Conservation (phyloP, 92 coral and sea anemone species). For the Siderastrea siderea region DNA sequence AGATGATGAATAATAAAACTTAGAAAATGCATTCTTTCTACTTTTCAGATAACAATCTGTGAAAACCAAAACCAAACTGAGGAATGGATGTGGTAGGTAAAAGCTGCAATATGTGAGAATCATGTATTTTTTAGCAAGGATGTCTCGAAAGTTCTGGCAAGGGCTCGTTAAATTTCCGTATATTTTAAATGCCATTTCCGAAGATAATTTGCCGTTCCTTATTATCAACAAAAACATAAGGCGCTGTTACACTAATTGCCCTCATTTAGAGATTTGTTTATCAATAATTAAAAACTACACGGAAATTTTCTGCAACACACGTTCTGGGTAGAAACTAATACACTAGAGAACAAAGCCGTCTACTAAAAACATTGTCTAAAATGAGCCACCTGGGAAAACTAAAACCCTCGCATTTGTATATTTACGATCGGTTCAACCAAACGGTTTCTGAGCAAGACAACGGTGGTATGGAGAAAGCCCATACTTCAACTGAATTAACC, state of each 20-base stretch:
- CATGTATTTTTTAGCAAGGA: not conserved
- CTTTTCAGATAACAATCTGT: constrained; percentile 6
- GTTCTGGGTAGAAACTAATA: not conserved
- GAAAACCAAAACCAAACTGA: not conserved
- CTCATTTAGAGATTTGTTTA: not conserved
- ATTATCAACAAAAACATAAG: not conserved
- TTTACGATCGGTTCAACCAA: constrained; percentile 66
- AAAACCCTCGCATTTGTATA: constrained; percentile 77
- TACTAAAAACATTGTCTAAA: not conserved
- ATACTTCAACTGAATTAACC: constrained; percentile 7
- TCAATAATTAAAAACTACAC: constrained; percentile 5
- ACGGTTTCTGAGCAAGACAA: constrained; percentile 29
- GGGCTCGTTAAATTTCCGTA: not conserved
- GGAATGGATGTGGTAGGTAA: constrained; percentile 10
- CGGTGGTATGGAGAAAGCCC: not conserved
- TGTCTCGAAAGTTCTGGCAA: not conserved
- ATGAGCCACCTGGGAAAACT: constrained; percentile 81
- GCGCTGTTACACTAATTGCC: not conserved
- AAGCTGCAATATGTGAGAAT: not conserved
- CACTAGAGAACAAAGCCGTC: not conserved
- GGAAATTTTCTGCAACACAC: not conserved
- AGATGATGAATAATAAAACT: not conserved
- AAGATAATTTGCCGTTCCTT: not conserved
- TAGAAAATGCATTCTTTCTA: not conserved
- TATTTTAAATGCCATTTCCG: not conserved